These are phyloP conservation scores for Nautilus pompilius DNA, from an alignment of 1,140 invertebrate species.

Conservation along the genomic window DNA sequence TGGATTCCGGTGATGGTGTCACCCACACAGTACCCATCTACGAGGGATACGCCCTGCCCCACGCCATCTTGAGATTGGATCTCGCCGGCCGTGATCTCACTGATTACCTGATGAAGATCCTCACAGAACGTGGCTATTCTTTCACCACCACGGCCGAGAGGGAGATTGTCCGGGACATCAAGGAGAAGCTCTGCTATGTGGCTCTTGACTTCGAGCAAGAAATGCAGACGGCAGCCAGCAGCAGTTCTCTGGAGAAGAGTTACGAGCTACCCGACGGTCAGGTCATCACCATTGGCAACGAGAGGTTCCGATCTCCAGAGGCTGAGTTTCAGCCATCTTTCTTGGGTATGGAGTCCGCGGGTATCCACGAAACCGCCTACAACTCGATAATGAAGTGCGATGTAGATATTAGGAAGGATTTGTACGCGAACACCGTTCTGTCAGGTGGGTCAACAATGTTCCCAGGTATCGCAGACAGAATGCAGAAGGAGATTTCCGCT, in stretches of 20 bases:
- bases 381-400: constrained; percentile 71
- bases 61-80: constrained; percentile 83
- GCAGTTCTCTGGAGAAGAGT: constrained; percentile 52
- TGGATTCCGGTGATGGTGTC: constrained; percentile 73
- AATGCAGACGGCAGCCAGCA: constrained; percentile 83
- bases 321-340: constrained; percentile 64
- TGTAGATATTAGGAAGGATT: constrained; percentile 81
- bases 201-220: constrained; percentile 78
- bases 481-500: constrained; percentile 31
- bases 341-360: constrained; percentile 47
- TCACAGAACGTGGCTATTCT: constrained; percentile 91
- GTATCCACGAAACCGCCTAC: constrained; percentile 67
- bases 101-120: constrained; percentile 91
- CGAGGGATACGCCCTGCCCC: constrained; percentile 78
- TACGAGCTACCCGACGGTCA: constrained; percentile 57
- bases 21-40: constrained; percentile 87
- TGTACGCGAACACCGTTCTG: constrained; percentile 86
- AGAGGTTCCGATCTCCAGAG: constrained; percentile 82
- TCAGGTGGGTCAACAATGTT: constrained; percentile 94
- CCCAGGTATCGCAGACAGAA: constrained; percentile 58
- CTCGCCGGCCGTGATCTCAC: constrained; percentile 90
- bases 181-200: constrained; percentile 78
- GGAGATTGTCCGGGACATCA: constrained; percentile 92
- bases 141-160: constrained; percentile 87
- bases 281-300: constrained; percentile 93